phyloP scores from a whole-genome alignment of 2,113 vertebrate species.

The Procavia capensis region DNA sequence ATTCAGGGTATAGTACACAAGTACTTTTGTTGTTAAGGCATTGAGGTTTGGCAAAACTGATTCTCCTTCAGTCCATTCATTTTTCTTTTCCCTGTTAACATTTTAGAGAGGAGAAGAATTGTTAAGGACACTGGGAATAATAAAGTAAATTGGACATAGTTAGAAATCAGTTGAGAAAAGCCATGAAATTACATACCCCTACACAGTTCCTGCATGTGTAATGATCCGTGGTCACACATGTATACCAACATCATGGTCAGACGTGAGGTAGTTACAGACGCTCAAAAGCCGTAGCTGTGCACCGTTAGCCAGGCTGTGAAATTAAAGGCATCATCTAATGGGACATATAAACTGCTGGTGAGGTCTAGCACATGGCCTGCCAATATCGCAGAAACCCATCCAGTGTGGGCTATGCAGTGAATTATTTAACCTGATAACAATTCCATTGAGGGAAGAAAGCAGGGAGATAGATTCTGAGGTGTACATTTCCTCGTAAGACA shows the following conservation, averaged over 20 bases:
- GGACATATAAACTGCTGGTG: conserved; percentile 39
- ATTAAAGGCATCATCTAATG: conserved; percentile 51
- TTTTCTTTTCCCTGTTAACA: conserved; percentile 40
- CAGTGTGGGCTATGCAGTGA: background rate
- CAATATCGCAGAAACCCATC: conserved; percentile 31
- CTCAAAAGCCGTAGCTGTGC: background rate
- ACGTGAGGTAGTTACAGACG: background rate
- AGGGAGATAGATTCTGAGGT: conserved; percentile 4
- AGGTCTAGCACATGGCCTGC: conserved; percentile 26
- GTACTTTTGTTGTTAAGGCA: background rate
- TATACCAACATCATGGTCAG: background rate
- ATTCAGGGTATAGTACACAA: background rate
- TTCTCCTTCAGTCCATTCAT: conserved; percentile 29
- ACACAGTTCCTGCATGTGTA: background rate
- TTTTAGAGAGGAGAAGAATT: background rate
- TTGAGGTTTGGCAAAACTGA: conserved; percentile 43
- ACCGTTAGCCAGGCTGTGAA: conserved; percentile 49
- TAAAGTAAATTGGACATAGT: conserved; percentile 46
- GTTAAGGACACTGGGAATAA: background rate
- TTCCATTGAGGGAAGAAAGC: conserved; percentile 28
- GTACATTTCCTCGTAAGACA: conserved; percentile 45
- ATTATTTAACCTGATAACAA: conserved; percentile 63
- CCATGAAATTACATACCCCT: conserved; percentile 17
- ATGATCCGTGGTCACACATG: background rate
- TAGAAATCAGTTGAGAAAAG: conserved; percentile 51